phyloP scores from a whole-genome alignment of 2,797 vertebrate genomes.

The Thripadectes ignobilis region DNA sequence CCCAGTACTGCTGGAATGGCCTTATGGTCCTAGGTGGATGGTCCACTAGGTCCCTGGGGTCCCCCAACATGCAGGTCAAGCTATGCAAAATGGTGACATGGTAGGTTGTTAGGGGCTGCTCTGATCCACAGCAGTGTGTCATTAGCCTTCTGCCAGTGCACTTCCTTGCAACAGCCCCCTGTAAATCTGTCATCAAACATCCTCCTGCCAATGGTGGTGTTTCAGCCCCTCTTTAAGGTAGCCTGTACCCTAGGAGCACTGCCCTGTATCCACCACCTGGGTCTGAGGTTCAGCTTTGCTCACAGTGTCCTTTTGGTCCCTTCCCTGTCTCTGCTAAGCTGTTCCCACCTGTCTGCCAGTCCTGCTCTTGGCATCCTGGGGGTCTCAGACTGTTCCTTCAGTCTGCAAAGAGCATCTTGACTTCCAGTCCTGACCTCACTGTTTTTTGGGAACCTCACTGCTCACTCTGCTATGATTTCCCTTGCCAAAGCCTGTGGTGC shows the following conservation, averaged over 20 bases:
- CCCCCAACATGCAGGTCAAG: neutral
- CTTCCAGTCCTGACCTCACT: neutral
- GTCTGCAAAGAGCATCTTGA: neutral
- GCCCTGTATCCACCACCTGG: accelerated
- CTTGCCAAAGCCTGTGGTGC: neutral
- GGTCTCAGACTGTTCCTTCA: neutral
- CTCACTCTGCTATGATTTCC: neutral
- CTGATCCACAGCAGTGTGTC: neutral
- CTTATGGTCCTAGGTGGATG: neutral
- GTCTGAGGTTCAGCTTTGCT: neutral
- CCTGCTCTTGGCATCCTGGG: neutral
- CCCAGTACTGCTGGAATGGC: neutral
- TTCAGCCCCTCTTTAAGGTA: neutral
- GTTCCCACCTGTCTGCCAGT: neutral
- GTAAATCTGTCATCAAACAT: neutral
- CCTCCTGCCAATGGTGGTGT: neutral
- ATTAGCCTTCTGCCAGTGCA: neutral
- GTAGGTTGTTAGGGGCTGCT: neutral
- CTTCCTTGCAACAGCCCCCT: neutral
- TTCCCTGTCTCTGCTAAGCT: neutral
- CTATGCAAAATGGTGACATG: neutral
- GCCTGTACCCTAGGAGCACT: neutral
- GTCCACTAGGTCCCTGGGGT: accelerated
- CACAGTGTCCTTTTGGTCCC: neutral
- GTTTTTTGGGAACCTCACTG: neutral